Percentiles rank a stretch among this genome's conserved stretches.
These are phyloP conservation scores for Tangara arthus DNA, from an alignment of 2,797 vertebrate genomes.

Conservation along the genomic window DNA sequence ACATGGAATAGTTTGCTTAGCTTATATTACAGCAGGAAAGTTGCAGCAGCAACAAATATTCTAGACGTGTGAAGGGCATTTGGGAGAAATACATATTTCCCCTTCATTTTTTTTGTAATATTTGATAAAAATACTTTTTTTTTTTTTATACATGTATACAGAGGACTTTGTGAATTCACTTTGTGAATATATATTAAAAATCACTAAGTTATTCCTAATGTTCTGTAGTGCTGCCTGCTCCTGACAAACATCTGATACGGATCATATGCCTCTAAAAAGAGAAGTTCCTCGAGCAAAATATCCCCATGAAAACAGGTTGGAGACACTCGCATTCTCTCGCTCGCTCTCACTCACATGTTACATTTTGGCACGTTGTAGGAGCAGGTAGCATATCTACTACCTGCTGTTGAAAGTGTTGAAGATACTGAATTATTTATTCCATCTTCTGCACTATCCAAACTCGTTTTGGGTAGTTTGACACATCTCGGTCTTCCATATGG, in stretches of 20 bases:
- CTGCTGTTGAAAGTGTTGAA: conserved; percentile 82
- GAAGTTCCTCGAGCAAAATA: conserved; percentile 72
- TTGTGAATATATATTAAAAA: conserved; percentile 15
- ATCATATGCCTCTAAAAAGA: conserved; percentile 68
- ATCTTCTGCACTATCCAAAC: conserved; percentile 79
- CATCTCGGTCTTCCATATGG: conserved; percentile 84
- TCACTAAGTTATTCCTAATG: conserved; percentile 49
- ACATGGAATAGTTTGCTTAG: not conserved
- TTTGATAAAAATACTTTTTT: not conserved
- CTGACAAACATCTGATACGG: conserved; percentile 70
- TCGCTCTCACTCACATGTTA: conserved; percentile 63
- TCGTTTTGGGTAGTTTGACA: conserved; percentile 82
- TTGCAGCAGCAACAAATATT: conserved; percentile 37
- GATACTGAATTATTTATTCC: conserved; percentile 85
- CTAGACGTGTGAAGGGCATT: conserved; percentile 6
- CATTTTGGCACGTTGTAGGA: conserved; percentile 79
- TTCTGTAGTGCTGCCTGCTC: conserved; percentile 50
- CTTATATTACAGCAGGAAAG: conserved; percentile 38
- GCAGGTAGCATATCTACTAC: conserved; percentile 82
- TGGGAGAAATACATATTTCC: conserved; percentile 52
- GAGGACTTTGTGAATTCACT: not conserved
- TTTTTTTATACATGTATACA: fast-evolving
- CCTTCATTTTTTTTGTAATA: conserved; percentile 11
- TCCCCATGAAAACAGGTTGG: conserved; percentile 71
- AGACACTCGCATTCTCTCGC: conserved; percentile 64